Evolutionary conservation across 2,888 invertebrate species (phyloP).

Genomic region (Caenorhabditis panamensis): DNA sequence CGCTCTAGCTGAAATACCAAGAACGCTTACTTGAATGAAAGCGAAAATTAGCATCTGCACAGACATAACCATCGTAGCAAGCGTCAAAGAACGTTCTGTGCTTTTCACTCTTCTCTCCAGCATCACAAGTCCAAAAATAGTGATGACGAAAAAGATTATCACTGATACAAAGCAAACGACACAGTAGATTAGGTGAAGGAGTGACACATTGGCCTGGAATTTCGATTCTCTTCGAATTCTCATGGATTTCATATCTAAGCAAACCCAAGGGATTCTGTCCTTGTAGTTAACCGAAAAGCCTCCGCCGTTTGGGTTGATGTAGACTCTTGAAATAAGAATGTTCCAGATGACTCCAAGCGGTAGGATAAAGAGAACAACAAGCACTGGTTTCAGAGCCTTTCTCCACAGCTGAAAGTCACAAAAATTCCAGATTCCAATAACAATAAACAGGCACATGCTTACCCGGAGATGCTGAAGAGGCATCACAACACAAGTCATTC

Average conservation of each 20-base stretch:
- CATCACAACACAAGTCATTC: slow-evolving; percentile 39
- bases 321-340: slow-evolving; percentile 37
- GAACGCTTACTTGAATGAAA: slow-evolving; percentile 17
- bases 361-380: slow-evolving; percentile 8
- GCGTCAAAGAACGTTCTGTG: slow-evolving; percentile 34
- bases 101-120: slow-evolving; percentile 28
- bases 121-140: slow-evolving; percentile 31
- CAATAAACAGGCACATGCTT: background rate
- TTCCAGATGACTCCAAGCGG: slow-evolving; percentile 33
- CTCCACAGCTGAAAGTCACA: slow-evolving; percentile 37
- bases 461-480: slow-evolving; percentile 26
- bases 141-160: slow-evolving; percentile 17
- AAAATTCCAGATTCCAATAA: too few species aligned
- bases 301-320: slow-evolving; percentile 37
- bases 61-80: slow-evolving; percentile 36
- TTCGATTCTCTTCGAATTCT: background rate
- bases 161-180: slow-evolving; percentile 19
- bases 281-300: slow-evolving; percentile 41
- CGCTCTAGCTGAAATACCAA: too few species aligned
- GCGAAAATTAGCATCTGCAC: slow-evolving; percentile 34
- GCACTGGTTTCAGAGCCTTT: slow-evolving; percentile 1
- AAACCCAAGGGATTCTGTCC: slow-evolving; percentile 28
- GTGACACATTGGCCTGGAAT: slow-evolving; percentile 39
- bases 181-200: slow-evolving; percentile 34
- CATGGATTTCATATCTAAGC: too few species aligned